Evolutionary conservation across 1,140 invertebrate species (phyloP).

Genomic region (Oryzaephilus surinamensis): DNA sequence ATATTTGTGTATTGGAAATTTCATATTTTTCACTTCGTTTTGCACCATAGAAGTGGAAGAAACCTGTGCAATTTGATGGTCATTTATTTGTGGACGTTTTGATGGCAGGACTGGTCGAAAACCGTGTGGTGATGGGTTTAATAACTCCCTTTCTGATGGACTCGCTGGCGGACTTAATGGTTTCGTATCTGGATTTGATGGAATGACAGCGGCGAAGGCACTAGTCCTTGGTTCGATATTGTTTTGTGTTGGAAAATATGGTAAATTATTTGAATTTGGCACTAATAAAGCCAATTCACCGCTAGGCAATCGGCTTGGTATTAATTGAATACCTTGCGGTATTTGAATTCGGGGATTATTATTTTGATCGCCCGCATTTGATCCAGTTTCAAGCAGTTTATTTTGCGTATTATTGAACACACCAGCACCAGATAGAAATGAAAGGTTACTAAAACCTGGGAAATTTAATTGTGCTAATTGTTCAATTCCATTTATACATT

Average conservation of each 20-base stretch:
- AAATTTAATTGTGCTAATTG: conserved; percentile 25
- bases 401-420: conserved; percentile 11
- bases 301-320: conserved; percentile 49
- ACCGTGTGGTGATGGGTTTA: conserved; percentile 14
- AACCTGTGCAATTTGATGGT: conserved; percentile 27
- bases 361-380: conserved; percentile 17
- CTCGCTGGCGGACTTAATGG: conserved; percentile 28
- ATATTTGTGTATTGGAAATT: conserved; percentile 26
- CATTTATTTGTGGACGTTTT: conserved; percentile 12
- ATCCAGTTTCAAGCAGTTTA: neutral
- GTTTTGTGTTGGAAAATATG: conserved; percentile 21
- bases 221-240: conserved; percentile 20
- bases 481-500: conserved; percentile 36
- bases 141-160: conserved; percentile 16
- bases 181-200: conserved; percentile 17
- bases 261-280: conserved; percentile 35
- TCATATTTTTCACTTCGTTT: conserved; percentile 25
- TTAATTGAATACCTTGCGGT: conserved; percentile 47
- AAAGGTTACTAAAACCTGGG: conserved; percentile 16
- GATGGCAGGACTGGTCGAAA: conserved; percentile 22
- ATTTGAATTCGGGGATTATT: conserved; percentile 29
- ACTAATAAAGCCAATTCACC: conserved; percentile 54
- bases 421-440: conserved; percentile 11
- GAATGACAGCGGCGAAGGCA: conserved; percentile 31
- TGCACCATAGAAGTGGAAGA: conserved; percentile 18